Percentiles rank a stretch among this genome's conserved stretches.
phyloP scores from a whole-genome alignment of 2,888 invertebrate species.

The Pterobdella sp. region DNA sequence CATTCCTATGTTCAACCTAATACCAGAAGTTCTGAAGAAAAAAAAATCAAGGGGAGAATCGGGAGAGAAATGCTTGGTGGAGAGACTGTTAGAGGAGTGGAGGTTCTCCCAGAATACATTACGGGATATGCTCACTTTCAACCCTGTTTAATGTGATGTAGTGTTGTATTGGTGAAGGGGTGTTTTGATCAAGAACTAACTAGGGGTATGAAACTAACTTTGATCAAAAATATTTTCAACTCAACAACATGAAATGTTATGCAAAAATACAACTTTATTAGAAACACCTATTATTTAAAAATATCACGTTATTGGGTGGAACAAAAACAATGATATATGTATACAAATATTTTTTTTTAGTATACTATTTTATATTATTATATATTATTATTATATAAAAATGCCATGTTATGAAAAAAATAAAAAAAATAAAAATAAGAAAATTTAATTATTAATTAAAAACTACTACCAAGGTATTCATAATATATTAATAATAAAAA shows the following conservation, averaged over 20 bases:
- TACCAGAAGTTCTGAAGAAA: slow-evolving; percentile 42
- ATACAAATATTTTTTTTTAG: background rate
- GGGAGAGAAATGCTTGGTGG: slow-evolving; percentile 43
- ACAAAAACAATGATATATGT: no score
- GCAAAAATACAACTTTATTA: no score
- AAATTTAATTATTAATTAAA: background rate
- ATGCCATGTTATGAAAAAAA: no score
- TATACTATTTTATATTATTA: background rate
- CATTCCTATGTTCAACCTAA: slow-evolving; percentile 44
- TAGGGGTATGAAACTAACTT: no score
- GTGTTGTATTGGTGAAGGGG: background rate
- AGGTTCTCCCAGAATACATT: slow-evolving; percentile 48
- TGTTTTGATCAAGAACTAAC: background rate
- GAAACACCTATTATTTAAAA: no score
- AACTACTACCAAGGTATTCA: background rate
- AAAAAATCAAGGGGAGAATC: slow-evolving; percentile 45
- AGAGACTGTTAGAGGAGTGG: slow-evolving; percentile 40
- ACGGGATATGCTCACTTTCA: slow-evolving; percentile 37
- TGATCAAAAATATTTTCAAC: no score
- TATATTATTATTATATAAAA: background rate
- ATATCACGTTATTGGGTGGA: no score
- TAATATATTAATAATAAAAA: background rate
- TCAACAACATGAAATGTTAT: no score
- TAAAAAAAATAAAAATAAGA: no score
- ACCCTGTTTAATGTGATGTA: slow-evolving; percentile 27